Base-by-base conservation (phyloP, 1,140 invertebrate species). In the Pemphigus obesinymphae region DNA sequence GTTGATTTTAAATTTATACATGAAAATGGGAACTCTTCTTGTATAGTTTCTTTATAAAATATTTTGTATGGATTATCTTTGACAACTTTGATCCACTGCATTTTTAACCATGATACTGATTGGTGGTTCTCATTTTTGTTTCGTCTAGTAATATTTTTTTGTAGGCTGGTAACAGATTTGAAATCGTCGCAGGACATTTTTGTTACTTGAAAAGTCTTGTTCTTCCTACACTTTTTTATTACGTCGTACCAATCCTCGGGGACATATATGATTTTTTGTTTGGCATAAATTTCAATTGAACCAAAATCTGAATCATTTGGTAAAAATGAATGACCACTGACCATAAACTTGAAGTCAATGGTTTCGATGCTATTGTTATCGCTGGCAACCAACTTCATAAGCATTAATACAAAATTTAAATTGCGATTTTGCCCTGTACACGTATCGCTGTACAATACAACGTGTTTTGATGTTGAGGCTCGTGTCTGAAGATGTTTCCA, bases 291-390 rank as follows among this genome's bases (percentile, higher is more conserved):
- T 82, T 84, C 83, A 61, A 83, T 83, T 34, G 82, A 40, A 61
- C 75, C 84, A 82, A 84, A 82, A 70, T 84, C 82, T 34, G 43
- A 48, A 70, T 84, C 80, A 66, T 84, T 84, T 15, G 76, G 85
- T 80, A 85, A 76, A 84, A 84, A 85, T 10, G 84, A 85, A 84
- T 86, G 84, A 13, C 85, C 84, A 4, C 82, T 84, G 82, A 85
- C 82, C 73, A 85, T 83, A 84, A 84, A 85, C 82, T 85, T 85
- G n/a, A n/a, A n/a, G n/a, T n/a, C n/a, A n/a, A n/a, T n/a, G n/a
- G n/a, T n/a, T n/a, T n/a, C n/a, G n/a, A 26, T 85, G 83, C 82
- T 82, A 78, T 84, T 84, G 53, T 83, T 45, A 13, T 50, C 82
- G 34, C 70, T 81, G 50, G 6, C 50, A 20, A 53, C 50, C 50